Percentiles rank a stretch among this genome's conserved stretches.
Conservation (phyloP, 2,797 vertebrate genomes). For the Chelonia mydas region DNA sequence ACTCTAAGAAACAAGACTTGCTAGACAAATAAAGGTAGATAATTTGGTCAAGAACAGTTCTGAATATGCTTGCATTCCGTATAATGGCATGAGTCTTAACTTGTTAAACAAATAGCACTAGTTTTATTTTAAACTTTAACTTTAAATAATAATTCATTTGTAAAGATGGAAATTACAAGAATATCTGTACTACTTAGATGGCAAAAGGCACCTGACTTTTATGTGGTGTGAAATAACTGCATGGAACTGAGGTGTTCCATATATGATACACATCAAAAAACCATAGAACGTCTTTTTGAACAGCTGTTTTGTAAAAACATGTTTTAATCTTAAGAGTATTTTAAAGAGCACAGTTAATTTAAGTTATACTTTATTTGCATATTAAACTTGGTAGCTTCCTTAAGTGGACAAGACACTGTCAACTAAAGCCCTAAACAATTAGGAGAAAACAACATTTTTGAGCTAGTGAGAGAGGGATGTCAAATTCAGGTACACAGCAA, state of each 20-base stretch:
- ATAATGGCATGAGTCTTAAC: not conserved
- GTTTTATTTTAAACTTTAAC: not conserved
- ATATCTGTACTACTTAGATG: not conserved
- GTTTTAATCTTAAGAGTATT: accelerated
- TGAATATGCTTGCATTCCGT: not conserved
- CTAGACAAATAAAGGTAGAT: not conserved
- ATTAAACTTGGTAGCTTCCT: not conserved
- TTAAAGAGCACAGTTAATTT: not conserved
- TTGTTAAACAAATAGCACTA: not conserved
- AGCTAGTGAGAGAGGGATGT: not conserved
- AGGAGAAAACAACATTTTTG: not conserved
- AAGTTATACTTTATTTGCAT: not conserved
- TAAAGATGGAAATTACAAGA: not conserved
- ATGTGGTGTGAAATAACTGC: not conserved
- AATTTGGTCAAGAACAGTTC: not conserved
- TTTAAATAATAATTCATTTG: accelerated
- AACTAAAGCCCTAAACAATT: not conserved
- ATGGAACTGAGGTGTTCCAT: not conserved
- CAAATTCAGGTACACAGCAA: accelerated
- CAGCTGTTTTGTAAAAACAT: accelerated
- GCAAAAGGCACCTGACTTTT: not conserved
- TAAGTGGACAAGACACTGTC: not conserved
- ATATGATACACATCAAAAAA: not conserved
- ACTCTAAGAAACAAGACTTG: not conserved
- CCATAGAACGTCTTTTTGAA: accelerated